These are phyloP conservation scores for Morpho helenor DNA, from an alignment of 2,888 invertebrate genomes.

Conservation along the genomic window DNA sequence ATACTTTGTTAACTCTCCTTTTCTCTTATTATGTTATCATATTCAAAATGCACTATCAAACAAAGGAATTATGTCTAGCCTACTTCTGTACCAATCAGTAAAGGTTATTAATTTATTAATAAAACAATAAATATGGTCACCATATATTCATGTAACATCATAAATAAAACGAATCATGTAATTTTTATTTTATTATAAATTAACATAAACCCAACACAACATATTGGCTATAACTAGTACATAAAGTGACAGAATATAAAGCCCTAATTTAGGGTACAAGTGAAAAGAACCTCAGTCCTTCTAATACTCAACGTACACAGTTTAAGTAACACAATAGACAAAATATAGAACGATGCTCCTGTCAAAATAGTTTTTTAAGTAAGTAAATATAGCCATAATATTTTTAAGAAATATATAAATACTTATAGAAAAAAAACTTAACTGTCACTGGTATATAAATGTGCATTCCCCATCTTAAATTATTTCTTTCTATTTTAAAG, in stretches of 20 bases:
- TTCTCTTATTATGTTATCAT: too few species aligned
- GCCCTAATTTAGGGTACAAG: conserved; percentile 79
- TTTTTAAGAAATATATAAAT: not conserved
- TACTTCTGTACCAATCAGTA: too few species aligned
- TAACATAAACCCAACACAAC: conserved; percentile 77
- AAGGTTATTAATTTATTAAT: too few species aligned
- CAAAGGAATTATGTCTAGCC: too few species aligned
- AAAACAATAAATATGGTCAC: too few species aligned
- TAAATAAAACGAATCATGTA: conserved; percentile 42
- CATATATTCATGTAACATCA: too few species aligned
- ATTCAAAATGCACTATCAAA: too few species aligned
- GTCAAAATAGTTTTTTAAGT: not conserved
- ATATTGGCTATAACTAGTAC: conserved; percentile 66
- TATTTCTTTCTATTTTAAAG: too few species aligned
- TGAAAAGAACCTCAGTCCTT: conserved; percentile 75
- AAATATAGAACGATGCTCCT: not conserved
- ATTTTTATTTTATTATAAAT: conserved; percentile 77
- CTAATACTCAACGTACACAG: conserved; percentile 63
- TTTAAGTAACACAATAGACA: conserved; percentile 32
- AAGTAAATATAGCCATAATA: too few species aligned
- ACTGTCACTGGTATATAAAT: too few species aligned
- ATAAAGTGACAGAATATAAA: conserved; percentile 68
- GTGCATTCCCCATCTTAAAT: too few species aligned
- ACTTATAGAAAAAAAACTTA: not conserved
- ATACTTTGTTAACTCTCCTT: too few species aligned